These are phyloP conservation scores for Danio choprae DNA, from an alignment of 2,797 vertebrate species.

Conservation along the genomic window DNA sequence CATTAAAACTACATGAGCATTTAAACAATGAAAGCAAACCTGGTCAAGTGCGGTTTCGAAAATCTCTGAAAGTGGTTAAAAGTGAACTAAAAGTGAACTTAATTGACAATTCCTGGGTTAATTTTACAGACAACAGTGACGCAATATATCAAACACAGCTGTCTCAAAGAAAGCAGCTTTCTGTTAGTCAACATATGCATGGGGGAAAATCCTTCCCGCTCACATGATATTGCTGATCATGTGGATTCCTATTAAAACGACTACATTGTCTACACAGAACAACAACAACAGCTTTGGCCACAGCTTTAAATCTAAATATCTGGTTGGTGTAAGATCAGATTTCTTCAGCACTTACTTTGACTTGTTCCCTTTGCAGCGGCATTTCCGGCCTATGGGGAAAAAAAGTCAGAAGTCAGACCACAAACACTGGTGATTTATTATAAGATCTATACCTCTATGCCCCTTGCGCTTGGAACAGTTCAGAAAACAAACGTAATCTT, in stretches of 20 bases:
- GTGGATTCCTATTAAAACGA: background rate
- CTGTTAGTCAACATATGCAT: background rate
- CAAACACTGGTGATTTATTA: conserved; percentile 3
- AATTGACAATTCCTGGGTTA: background rate
- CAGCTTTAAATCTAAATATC: background rate
- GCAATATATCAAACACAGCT: background rate
- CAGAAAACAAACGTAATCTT: too few relatives aligned
- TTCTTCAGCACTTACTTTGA: conserved; percentile 73
- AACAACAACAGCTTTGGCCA: background rate
- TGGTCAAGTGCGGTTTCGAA: too few relatives aligned
- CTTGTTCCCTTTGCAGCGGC: conserved; percentile 84
- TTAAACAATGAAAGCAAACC: too few relatives aligned
- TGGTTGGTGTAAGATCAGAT: background rate
- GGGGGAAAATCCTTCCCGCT: background rate
- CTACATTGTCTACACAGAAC: background rate
- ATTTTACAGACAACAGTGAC: background rate
- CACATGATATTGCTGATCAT: background rate
- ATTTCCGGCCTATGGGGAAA: conserved; percentile 79
- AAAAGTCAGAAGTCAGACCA: conserved; percentile 17
- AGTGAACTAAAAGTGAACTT: too few relatives aligned
- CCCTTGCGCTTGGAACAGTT: too few relatives aligned
- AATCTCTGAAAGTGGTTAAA: too few relatives aligned
- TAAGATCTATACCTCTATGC: background rate
- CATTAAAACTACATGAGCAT: too few relatives aligned
- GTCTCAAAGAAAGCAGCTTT: background rate